These are phyloP conservation scores for Heliconius ethilla DNA, from an alignment of 2,888 invertebrate species.

Conservation along the genomic window DNA sequence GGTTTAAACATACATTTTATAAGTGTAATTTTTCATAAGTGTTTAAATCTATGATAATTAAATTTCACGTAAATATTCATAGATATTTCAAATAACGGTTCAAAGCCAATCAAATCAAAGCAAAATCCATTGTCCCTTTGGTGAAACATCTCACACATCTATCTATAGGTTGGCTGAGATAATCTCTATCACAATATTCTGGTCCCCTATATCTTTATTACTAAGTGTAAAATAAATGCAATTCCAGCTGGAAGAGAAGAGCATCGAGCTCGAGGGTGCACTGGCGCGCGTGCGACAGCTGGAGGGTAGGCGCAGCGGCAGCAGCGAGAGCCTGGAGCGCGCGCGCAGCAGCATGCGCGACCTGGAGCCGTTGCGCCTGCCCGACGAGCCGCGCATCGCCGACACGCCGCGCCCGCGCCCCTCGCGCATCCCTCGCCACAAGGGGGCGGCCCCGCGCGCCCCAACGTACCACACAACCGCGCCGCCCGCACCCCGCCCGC, in stretches of 20 bases:
- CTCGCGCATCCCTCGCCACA: slow-evolving; percentile 55
- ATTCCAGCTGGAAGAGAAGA: slow-evolving; percentile 89
- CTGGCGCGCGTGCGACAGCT: slow-evolving; percentile 88
- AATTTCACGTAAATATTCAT: too few species aligned
- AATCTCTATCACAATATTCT: too few species aligned
- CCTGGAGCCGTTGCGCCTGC: slow-evolving; percentile 73
- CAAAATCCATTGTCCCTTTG: too few species aligned
- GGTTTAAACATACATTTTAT: background rate
- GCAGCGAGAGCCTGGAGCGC: slow-evolving; percentile 53
- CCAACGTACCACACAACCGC: slow-evolving; percentile 57
- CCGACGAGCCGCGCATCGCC: slow-evolving; percentile 82
- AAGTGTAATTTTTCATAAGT: background rate
- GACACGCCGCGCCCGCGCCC: slow-evolving; percentile 74
- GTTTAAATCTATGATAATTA: background rate
- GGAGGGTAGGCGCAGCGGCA: slow-evolving; percentile 70
- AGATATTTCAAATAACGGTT: too few species aligned
- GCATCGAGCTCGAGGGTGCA: slow-evolving; percentile 92
- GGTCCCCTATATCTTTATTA: too few species aligned
- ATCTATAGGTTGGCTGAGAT: too few species aligned
- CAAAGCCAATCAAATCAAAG: too few species aligned
- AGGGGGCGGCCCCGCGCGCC: slow-evolving; percentile 77
- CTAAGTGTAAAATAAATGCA: background rate
- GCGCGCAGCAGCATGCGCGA: slow-evolving; percentile 68
- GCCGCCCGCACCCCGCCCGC: slow-evolving; percentile 66
- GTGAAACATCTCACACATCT: too few species aligned